Base-by-base conservation (phyloP, 2,113 vertebrate genomes). In the Onychostruthus taczanowskii region DNA sequence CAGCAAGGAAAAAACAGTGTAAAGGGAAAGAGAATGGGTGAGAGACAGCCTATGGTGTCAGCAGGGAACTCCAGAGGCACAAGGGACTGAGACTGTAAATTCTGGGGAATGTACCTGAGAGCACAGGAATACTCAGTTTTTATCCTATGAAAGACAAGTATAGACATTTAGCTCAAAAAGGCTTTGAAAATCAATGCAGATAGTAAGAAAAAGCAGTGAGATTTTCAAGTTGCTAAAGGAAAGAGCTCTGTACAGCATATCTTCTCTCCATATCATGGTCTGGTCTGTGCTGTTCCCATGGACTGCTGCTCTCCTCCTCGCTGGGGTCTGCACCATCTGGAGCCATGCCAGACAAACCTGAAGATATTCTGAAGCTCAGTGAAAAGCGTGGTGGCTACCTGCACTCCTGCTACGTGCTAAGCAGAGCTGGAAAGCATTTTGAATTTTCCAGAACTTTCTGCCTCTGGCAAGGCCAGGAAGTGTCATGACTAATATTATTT, bases 371-470 rank as follows among this genome's bases (percentile, higher is more conserved):
- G 50, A 66, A 76, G 16, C 23, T 66, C 84, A 31, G 19, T n/a
- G 46, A 52, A 56, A 81, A 81, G 30, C 0, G 0, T 46, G 43
- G 30, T 55, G 69, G 5, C 50, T 91, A 61, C 13, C 53, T 53
- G 33, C 20, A 11, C 28, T 73, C 53, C 69, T 41, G 24, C n/a
- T 26, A 52, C 7, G 6, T 62, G 12, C 44, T 76, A 83, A 73
- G 18, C 66, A 76, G 66, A 75, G 47, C 39, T 79, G 41, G 24
- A 89, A 95, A 78, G 10, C 26, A 49, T 46, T 90, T 66, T 62
- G 70, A 80, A 41, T 66, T 93, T 87, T 95, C 78, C 85, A 85
- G 53, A 83, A 73, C 28, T 85, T 93, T 82, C 39, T 79, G 44
- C 24, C 33, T 76, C 62, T 92, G 66, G 10, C 4, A 1, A 88